Conservation (phyloP, 53 echinoderm and acorn worm genomes). For the Crossaster papposus region DNA sequence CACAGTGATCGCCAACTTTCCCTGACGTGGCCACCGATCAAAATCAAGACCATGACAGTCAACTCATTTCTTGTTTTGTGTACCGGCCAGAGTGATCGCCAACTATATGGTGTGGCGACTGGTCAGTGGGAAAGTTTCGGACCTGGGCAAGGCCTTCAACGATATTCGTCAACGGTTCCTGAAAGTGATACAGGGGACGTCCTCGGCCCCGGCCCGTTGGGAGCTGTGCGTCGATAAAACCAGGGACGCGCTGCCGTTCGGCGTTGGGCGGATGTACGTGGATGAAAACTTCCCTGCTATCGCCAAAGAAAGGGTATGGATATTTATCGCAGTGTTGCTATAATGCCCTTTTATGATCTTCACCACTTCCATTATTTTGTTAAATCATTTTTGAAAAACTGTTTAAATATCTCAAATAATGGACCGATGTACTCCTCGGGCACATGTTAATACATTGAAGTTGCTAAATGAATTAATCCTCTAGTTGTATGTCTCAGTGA, state of each 20-base stretch:
- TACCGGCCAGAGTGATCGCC: conserved; percentile 59
- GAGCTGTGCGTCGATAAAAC: conserved; percentile 41
- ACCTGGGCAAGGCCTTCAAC: conserved; percentile 48
- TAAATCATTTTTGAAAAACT: too few relatives aligned
- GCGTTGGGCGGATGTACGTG: conserved; percentile 61
- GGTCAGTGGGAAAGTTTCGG: conserved; percentile 49
- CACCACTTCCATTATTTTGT: too few relatives aligned
- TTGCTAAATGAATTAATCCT: too few relatives aligned
- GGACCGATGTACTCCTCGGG: too few relatives aligned
- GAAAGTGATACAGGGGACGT: conserved; percentile 56
- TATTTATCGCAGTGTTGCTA: too few relatives aligned
- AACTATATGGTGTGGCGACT: conserved; percentile 88
- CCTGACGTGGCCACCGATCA: conserved; percentile 73
- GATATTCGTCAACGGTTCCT: conserved; percentile 52
- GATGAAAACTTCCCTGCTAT: conserved; percentile 51
- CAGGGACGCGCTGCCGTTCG: conserved; percentile 47
- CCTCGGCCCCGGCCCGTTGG: conserved; percentile 38
- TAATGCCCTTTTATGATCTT: too few relatives aligned
- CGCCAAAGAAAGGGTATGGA: conserved; percentile 68
- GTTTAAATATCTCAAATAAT: too few relatives aligned
- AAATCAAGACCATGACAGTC: conserved; percentile 24
- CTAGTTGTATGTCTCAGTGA: too few relatives aligned
- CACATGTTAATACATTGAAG: too few relatives aligned
- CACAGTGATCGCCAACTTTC: conserved; percentile 72
- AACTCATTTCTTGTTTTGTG: too few relatives aligned